phyloP scores from a whole-genome alignment of 2,797 vertebrate species.

The Hylomyscus alleni region DNA sequence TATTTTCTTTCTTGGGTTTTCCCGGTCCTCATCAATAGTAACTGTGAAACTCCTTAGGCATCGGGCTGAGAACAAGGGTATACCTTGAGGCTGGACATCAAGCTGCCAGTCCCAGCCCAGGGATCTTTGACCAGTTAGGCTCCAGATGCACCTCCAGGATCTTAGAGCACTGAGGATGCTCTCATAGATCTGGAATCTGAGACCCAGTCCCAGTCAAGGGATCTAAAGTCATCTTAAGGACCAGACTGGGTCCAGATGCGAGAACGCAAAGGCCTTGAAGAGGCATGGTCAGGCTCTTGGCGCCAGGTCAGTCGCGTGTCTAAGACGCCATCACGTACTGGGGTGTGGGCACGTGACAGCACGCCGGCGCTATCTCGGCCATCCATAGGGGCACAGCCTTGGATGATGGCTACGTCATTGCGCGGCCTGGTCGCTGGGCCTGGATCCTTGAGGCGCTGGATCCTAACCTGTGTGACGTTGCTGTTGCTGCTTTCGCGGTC shows the following conservation, averaged over 20 bases:
- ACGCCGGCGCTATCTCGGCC: neutral
- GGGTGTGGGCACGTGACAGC: neutral
- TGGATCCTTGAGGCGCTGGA: no score
- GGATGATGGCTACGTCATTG: slow-evolving; percentile 10
- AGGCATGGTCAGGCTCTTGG: neutral
- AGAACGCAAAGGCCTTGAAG: neutral
- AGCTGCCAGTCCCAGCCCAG: neutral
- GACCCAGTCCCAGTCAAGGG: neutral
- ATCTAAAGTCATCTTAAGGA: neutral
- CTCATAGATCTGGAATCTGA: neutral
- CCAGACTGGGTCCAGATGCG: neutral
- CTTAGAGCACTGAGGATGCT: neutral
- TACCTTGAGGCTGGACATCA: neutral
- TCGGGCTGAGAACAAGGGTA: neutral
- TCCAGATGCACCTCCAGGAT: neutral
- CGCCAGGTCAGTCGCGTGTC: neutral
- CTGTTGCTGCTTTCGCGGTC: neutral
- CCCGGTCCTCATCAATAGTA: neutral
- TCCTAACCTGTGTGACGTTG: neutral
- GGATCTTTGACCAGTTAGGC: neutral
- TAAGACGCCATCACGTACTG: neutral
- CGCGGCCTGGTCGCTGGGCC: rapidly evolving
- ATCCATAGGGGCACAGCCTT: neutral
- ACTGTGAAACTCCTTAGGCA: neutral
- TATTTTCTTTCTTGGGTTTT: neutral